Percentiles rank a stretch among this genome's conserved stretches.
Conservation (phyloP, 1,140 invertebrate species). For the Coboldia fuscipes region DNA sequence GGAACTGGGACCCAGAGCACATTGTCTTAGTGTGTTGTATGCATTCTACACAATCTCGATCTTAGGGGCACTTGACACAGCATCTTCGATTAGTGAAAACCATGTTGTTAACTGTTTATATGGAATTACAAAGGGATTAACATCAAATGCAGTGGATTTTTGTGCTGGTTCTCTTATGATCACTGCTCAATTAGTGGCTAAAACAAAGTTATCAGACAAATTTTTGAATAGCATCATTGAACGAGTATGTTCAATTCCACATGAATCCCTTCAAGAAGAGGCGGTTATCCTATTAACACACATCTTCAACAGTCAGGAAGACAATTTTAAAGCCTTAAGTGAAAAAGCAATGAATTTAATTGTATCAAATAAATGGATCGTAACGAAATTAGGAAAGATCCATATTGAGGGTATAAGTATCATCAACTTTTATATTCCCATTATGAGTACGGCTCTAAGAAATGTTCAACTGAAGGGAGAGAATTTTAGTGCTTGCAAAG, state of each 20-base stretch:
- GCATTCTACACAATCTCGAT: slow-evolving; percentile 56
- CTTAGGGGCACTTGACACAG: slow-evolving; percentile 39
- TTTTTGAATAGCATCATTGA: slow-evolving; percentile 36
- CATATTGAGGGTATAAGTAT: slow-evolving; percentile 12
- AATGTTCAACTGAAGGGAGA: slow-evolving; percentile 8
- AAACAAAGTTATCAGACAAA: slow-evolving; percentile 33
- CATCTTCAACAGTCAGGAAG: slow-evolving; percentile 34
- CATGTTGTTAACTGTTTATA: slow-evolving; percentile 48
- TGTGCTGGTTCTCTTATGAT: slow-evolving; percentile 53
- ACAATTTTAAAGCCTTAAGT: slow-evolving; percentile 17
- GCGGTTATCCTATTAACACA: slow-evolving; percentile 31
- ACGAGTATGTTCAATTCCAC: slow-evolving; percentile 22
- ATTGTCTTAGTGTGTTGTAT: slow-evolving; percentile 41
- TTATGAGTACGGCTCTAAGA: slow-evolving; percentile 8
- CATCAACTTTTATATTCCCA: slow-evolving; percentile 10
- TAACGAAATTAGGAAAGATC: slow-evolving; percentile 7
- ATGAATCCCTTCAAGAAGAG: slow-evolving; percentile 28
- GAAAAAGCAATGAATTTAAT: slow-evolving; percentile 15
- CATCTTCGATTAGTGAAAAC: slow-evolving; percentile 32
- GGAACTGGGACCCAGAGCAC: slow-evolving; percentile 32
- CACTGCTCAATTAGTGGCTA: slow-evolving; percentile 38
- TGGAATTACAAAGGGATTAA: slow-evolving; percentile 41
- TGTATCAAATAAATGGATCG: slow-evolving; percentile 11
- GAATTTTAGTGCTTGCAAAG: slow-evolving; percentile 5
- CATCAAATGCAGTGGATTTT: slow-evolving; percentile 42